These are phyloP conservation scores for Cosmorhoe ocellata DNA, from an alignment of 2,888 invertebrate species.

Conservation along the genomic window DNA sequence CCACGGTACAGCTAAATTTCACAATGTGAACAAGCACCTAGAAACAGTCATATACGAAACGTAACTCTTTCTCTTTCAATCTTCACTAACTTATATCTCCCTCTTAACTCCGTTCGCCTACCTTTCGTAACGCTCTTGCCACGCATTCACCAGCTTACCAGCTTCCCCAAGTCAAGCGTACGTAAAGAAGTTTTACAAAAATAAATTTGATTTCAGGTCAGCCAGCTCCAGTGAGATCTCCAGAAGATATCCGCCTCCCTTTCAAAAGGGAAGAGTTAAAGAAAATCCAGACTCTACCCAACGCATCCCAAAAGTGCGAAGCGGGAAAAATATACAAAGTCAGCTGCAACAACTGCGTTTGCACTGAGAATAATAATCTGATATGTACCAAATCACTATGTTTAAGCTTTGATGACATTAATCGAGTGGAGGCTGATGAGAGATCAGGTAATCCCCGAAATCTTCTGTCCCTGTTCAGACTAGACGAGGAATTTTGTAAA, in stretches of 20 bases:
- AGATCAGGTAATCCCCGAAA: conserved; percentile 51
- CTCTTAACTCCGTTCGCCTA: too few species aligned
- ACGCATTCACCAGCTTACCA: too few species aligned
- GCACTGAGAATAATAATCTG: conserved; percentile 48
- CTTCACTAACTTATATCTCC: too few species aligned
- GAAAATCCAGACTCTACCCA: conserved; percentile 41
- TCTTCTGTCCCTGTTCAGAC: too few species aligned
- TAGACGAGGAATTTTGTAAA: too few species aligned
- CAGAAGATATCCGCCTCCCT: conserved; percentile 37
- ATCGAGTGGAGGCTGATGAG: conserved; percentile 44
- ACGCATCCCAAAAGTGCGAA: conserved; percentile 43
- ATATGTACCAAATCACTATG: conserved; percentile 56
- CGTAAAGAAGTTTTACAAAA: too few species aligned
- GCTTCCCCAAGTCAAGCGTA: too few species aligned
- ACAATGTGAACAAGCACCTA: too few species aligned
- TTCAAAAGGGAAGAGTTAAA: conserved; percentile 30
- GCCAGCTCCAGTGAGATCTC: conserved; percentile 11
- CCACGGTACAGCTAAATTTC: too few species aligned
- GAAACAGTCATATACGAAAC: too few species aligned
- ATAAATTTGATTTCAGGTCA: conserved; percentile 5
- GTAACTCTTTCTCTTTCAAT: too few species aligned
- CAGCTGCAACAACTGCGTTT: conserved; percentile 62
- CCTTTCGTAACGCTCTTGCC: too few species aligned
- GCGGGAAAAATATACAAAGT: conserved; percentile 53
- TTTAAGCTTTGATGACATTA: conserved; percentile 47